Evolutionary conservation across 2,797 vertebrate genomes (phyloP).

Genomic region (Tauraco hartlaubi): DNA sequence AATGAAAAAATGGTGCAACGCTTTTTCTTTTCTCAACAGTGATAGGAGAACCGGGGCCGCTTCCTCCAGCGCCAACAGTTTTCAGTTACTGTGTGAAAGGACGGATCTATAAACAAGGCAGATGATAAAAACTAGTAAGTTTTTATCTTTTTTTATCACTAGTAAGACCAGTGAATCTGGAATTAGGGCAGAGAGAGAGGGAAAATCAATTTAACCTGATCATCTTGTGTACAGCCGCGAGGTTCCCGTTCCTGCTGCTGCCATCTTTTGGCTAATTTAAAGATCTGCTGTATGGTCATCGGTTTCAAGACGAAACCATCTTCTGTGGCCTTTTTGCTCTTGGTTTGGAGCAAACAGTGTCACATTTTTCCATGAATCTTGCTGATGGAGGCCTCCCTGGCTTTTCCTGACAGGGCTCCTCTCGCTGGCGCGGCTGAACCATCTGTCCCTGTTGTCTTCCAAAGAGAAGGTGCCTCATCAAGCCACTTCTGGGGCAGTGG

Average conservation of each 20-base stretch:
- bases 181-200: not conserved
- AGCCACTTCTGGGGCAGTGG: not conserved
- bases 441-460: not conserved
- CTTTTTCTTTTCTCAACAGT: not conserved
- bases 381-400: not conserved
- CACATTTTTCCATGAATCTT: not conserved
- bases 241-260: not conserved
- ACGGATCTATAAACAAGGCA: not conserved
- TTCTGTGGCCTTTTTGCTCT: not conserved
- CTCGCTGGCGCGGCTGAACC: not conserved
- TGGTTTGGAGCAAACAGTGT: not conserved
- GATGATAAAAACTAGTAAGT: not conserved
- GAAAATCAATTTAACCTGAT: not conserved
- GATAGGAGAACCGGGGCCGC: not conserved
- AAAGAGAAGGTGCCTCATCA: not conserved
- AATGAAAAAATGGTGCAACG: not conserved
- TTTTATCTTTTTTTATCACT: not conserved
- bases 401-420: not conserved
- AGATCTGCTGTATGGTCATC: not conserved
- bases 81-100: not conserved
- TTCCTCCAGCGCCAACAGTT: not conserved
- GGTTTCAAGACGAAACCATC: not conserved
- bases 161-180: not conserved
- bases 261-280: not conserved
- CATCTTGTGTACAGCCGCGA: not conserved